These are phyloP conservation scores for Graphium colonna DNA, from an alignment of 2,888 invertebrate species.

Conservation along the genomic window DNA sequence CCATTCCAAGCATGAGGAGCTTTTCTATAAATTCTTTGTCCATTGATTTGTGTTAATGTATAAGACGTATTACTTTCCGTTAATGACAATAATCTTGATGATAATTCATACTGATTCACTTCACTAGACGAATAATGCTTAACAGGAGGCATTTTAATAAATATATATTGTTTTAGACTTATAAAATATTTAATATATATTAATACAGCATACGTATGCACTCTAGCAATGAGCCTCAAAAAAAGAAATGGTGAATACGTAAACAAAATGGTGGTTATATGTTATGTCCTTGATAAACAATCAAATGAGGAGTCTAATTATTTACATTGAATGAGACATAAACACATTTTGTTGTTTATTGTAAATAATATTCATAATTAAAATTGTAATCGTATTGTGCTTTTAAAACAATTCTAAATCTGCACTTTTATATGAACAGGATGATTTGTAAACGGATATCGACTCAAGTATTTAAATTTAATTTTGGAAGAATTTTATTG, in stretches of 20 bases:
- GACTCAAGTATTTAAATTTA: slow-evolving; percentile 8
- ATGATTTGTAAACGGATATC: slow-evolving; percentile 14
- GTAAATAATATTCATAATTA: slow-evolving; percentile 5
- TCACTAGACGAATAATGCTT: slow-evolving; percentile 75
- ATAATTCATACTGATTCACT: slow-evolving; percentile 77
- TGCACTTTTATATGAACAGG: neutral
- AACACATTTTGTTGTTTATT: neutral
- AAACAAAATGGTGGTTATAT: slow-evolving; percentile 38
- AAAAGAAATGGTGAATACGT: slow-evolving; percentile 50
- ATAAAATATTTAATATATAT: slow-evolving; percentile 62
- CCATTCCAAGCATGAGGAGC: slow-evolving; percentile 78
- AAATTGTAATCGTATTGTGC: neutral
- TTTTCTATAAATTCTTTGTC: slow-evolving; percentile 83
- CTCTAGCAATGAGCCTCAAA: slow-evolving; percentile 50
- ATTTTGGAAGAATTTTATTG: slow-evolving; percentile 6
- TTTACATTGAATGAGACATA: neutral
- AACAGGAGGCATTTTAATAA: slow-evolving; percentile 68
- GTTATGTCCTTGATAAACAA: slow-evolving; percentile 34
- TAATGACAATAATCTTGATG: slow-evolving; percentile 71
- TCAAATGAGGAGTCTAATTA: slow-evolving; percentile 14
- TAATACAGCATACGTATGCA: slow-evolving; percentile 39
- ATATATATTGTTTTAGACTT: slow-evolving; percentile 58
- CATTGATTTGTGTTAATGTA: slow-evolving; percentile 82
- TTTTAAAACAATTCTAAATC: neutral
- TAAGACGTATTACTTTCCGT: slow-evolving; percentile 74